Base-by-base conservation (phyloP, 2,113 vertebrate species). In the Pteruthius melanotis region DNA sequence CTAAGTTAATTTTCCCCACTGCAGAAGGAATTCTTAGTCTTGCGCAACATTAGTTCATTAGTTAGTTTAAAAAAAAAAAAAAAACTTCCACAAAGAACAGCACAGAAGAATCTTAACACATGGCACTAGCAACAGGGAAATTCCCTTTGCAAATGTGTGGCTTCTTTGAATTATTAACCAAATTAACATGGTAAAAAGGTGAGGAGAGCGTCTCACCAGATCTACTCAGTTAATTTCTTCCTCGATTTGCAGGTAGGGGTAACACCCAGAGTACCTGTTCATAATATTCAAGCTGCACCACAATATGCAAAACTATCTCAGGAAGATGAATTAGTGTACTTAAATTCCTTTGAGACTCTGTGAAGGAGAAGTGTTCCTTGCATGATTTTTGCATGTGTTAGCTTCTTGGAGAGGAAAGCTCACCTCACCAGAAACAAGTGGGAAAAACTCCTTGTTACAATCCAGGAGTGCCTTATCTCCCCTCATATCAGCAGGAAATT, bases 101-200 rank as follows among this genome's bases (percentile, higher is more conserved):
- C 15, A 28, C 35, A n/a, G 59, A 77, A 75, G 40, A 88, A 19
- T 77, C 27, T 57, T 60, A 52, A 70, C 60, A 40, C 11, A 9
- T 49, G 63, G 37, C 87, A 70, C 42, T n/a, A 69, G 37, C 31
- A 69, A 59, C 39, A 91, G 31, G 82, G 44, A 60, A 18, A 22
- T 2, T 42, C 9, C 42, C 19, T 70, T 69, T 86, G 86, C 75
- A 95, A 90, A 95, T 83, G 4, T 81, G 60, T 86, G 83, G 85
- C 49, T 70, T 88, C 71, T 96, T 93, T 86, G 85, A 93, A 70
- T 94, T 93, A 66, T 50, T 90, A 87, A 80, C 50, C 79, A 93
- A 96, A 84, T 87, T 31, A 72, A 63, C 7, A 23, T 5, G 27
- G 64, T 56, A 76, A 81, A 94, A 93, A 89, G 63, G 49, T 66